These are phyloP conservation scores for Orientallactaga bullata DNA, from an alignment of 2,113 vertebrate species.

Conservation along the genomic window DNA sequence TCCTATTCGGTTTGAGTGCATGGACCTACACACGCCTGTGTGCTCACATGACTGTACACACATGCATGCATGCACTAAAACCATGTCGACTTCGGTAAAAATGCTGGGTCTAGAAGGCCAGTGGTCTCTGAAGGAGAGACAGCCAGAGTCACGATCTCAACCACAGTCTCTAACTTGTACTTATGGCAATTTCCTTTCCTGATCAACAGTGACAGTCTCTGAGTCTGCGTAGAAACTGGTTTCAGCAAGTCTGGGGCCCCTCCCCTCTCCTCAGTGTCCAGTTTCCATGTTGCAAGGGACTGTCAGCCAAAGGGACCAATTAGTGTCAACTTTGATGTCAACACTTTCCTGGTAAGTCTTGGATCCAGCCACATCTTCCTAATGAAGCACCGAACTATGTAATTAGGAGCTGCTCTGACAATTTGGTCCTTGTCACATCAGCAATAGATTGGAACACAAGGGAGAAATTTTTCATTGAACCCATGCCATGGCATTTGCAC, in stretches of 20 bases:
- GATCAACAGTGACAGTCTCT: not conserved
- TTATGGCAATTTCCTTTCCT: not conserved
- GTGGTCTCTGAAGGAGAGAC: not conserved
- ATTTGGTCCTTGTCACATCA: conserved; percentile 69
- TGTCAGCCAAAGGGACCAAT: conserved; percentile 71
- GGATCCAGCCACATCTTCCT: conserved; percentile 64
- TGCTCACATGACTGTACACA: not conserved
- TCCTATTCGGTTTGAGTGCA: not conserved
- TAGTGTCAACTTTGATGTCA: conserved; percentile 76
- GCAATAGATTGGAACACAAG: conserved; percentile 64
- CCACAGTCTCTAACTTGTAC: not conserved
- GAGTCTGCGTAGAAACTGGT: not conserved
- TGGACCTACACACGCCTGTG: too few species aligned
- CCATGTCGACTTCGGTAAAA: not conserved
- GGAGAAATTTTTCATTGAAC: conserved; percentile 72
- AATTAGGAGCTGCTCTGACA: conserved; percentile 76
- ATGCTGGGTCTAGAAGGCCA: not conserved
- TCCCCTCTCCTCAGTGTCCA: conserved; percentile 10
- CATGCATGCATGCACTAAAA: not conserved
- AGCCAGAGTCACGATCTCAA: not conserved
- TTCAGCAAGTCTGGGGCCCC: not conserved
- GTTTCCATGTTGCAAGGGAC: conserved; percentile 13
- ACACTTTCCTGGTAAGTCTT: conserved; percentile 48
- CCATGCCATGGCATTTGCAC: conserved; percentile 61
- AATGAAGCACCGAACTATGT: conserved; percentile 77